Evolutionary conservation across 2,113 vertebrate species (phyloP).

Genomic region (Cranoglanis bouderius): DNA sequence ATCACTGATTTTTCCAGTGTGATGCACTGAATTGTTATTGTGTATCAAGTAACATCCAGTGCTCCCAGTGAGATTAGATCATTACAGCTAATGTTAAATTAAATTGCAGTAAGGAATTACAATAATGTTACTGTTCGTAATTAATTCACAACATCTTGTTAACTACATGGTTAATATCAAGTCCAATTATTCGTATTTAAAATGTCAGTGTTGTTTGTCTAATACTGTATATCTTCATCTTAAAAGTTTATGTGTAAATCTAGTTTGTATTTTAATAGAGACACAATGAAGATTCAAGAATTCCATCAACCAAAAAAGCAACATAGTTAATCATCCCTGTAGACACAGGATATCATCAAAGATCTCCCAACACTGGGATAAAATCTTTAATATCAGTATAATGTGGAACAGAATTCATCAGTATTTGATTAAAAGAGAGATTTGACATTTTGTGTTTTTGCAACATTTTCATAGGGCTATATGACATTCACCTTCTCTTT

Average conservation of each 20-base stretch:
- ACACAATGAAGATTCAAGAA: neutral
- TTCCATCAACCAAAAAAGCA: neutral
- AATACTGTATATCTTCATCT: neutral
- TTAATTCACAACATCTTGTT: neutral
- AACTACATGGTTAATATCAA: neutral
- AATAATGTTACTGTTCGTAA: neutral
- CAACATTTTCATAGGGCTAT: neutral
- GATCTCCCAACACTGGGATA: neutral
- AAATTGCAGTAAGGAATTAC: neutral
- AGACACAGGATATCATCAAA: neutral
- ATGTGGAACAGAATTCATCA: constrained; percentile 5
- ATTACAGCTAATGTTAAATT: neutral
- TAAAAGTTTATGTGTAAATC: neutral
- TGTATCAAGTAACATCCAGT: neutral
- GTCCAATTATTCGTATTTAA: neutral
- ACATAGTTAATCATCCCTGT: neutral
- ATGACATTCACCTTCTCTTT: constrained; percentile 23
- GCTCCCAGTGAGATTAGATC: neutral
- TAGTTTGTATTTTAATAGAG: neutral
- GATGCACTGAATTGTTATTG: neutral
- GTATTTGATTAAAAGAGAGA: constrained; percentile 19
- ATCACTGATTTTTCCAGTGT: neutral
- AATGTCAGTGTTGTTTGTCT: neutral
- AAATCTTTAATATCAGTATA: neutral
- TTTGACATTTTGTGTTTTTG: neutral